Percentiles rank a stretch among this genome's conserved stretches.
phyloP scores from a whole-genome alignment of 2,888 invertebrate species.

The Hoplodrina blanda region DNA sequence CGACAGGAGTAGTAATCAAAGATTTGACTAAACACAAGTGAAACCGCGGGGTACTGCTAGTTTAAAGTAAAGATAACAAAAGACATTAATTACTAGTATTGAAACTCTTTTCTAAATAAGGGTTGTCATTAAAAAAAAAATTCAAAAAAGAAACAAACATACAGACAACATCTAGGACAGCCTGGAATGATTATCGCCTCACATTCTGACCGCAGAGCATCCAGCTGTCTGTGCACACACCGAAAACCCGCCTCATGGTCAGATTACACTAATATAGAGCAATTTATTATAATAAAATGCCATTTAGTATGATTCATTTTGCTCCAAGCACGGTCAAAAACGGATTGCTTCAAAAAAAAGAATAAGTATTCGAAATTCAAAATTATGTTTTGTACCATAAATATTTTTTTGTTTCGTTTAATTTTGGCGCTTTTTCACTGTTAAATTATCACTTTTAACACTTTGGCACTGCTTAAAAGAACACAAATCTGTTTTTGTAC shows the following conservation, averaged over 20 bases:
- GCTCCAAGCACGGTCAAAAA: constrained; percentile 38
- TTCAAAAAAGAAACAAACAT: constrained; percentile 80
- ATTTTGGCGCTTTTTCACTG: constrained; percentile 32
- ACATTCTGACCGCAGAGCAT: constrained; percentile 90
- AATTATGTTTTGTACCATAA: constrained; percentile 22
- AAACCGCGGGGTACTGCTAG: too few relatives aligned
- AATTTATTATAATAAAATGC: constrained; percentile 73
- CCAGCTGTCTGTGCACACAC: constrained; percentile 90
- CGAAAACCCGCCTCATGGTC: constrained; percentile 89
- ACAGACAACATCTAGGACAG: constrained; percentile 89
- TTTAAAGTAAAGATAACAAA: not conserved
- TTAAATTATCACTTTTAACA: constrained; percentile 38
- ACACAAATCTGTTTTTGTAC: constrained; percentile 69
- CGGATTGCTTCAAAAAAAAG: constrained; percentile 8
- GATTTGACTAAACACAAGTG: too few relatives aligned
- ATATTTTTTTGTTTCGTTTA: constrained; percentile 9
- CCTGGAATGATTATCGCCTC: constrained; percentile 82
- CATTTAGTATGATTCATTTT: constrained; percentile 68
- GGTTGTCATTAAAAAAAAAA: constrained; percentile 67
- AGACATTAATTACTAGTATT: not conserved
- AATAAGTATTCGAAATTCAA: constrained; percentile 44
- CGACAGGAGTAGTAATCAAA: too few relatives aligned
- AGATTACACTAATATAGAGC: constrained; percentile 61
- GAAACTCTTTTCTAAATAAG: constrained; percentile 32
- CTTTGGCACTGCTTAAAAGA: constrained; percentile 76